Conservation (phyloP, 2,888 invertebrate species). For the Homarus gammarus region DNA sequence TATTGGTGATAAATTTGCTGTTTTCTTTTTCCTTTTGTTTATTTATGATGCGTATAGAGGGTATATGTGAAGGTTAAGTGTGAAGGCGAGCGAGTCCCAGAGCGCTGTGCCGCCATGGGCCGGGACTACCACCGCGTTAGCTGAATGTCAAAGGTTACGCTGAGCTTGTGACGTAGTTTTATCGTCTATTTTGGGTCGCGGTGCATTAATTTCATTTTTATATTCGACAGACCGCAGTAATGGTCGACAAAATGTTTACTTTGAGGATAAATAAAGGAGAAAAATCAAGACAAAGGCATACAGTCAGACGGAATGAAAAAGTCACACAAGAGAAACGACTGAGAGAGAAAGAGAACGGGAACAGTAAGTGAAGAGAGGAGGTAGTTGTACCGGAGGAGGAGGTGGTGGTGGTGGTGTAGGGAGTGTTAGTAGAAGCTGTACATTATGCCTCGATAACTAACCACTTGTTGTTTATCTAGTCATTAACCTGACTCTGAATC, state of each 20-base stretch:
- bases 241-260: too few relatives aligned
- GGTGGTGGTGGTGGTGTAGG: too few relatives aligned
- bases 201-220: neutral
- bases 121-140: neutral
- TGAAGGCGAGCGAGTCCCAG: neutral
- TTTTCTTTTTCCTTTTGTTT: too few relatives aligned
- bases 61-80: neutral
- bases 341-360: conserved; percentile 4
- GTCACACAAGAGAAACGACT: neutral
- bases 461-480: too few relatives aligned
- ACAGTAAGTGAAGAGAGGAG: neutral
- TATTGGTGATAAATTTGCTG: too few relatives aligned
- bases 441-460: too few relatives aligned
- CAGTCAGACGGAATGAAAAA: conserved; percentile 9
- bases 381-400: too few relatives aligned
- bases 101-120: neutral
- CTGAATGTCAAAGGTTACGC: neutral
- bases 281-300: neutral
- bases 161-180: neutral
- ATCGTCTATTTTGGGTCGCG: neutral
- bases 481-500: too few relatives aligned
- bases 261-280: too few relatives aligned
- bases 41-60: too few relatives aligned
- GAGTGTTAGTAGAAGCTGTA: too few relatives aligned
- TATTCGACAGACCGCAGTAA: neutral